Percentiles rank a stretch among this genome's conserved stretches.
Evolutionary conservation across 2,113 vertebrate species (phyloP).

Genomic region (Seriola aureovittata): DNA sequence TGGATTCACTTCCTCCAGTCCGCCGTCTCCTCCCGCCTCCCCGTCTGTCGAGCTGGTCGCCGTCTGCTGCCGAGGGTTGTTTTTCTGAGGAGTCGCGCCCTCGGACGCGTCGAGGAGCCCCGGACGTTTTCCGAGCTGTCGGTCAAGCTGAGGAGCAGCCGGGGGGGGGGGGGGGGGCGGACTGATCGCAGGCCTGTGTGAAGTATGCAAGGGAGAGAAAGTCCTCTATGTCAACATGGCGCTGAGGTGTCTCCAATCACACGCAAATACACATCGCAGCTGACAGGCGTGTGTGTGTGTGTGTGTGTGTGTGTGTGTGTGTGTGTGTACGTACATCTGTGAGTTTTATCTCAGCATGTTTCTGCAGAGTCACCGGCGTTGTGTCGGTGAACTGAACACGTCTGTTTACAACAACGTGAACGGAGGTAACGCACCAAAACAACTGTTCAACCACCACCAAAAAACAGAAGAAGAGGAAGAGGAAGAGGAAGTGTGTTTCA

Average conservation of each 20-base stretch:
- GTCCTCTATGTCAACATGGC: slow-evolving; percentile 60
- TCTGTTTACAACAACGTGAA: no score
- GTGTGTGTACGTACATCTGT: not conserved
- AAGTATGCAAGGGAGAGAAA: slow-evolving; percentile 70
- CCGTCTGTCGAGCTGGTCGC: slow-evolving; percentile 14
- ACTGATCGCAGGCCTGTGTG: slow-evolving; percentile 59
- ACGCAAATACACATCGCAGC: slow-evolving; percentile 35
- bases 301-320: slow-evolving; percentile 4
- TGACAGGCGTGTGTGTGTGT: not conserved
- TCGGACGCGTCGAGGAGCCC: slow-evolving; percentile 37
- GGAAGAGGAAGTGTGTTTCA: no score
- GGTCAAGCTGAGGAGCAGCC: slow-evolving; percentile 42
- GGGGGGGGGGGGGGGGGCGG: slow-evolving; percentile 2
- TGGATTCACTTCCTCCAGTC: slow-evolving; percentile 4
- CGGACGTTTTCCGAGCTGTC: slow-evolving; percentile 63
- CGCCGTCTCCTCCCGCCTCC: not conserved
- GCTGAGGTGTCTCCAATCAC: slow-evolving; percentile 56
- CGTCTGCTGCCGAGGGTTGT: slow-evolving; percentile 41
- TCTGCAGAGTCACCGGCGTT: slow-evolving; percentile 16
- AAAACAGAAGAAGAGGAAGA: no score
- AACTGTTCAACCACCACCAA: no score
- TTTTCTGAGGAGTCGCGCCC: slow-evolving; percentile 59
- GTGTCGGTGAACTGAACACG: no score
- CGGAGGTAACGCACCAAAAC: no score
- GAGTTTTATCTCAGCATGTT: slow-evolving; percentile 9